Evolutionary conservation across 2,113 vertebrate species (phyloP).

Genomic region (Scomber colias): DNA sequence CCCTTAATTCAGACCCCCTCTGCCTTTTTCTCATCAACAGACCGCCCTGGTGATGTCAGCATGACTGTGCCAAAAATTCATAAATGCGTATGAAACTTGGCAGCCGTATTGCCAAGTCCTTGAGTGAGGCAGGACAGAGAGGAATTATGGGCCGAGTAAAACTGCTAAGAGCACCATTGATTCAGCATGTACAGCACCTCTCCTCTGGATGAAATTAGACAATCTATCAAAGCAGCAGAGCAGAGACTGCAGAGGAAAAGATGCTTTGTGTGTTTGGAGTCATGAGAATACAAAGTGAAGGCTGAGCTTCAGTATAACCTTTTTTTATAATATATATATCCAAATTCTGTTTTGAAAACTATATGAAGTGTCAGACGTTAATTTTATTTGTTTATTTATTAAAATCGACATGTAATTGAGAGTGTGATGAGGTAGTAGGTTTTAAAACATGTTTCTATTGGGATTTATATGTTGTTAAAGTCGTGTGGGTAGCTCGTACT

Average conservation of each 20-base stretch:
- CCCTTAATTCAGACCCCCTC: neutral
- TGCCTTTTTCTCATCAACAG: conserved; percentile 23
- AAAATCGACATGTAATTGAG: neutral
- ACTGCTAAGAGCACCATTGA: conserved; percentile 71
- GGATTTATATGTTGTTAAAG: neutral
- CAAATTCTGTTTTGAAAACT: neutral
- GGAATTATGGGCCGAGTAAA: conserved; percentile 66
- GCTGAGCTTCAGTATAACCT: neutral
- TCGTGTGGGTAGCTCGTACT: conserved; percentile 11
- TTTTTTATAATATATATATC: neutral
- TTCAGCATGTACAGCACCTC: conserved; percentile 57
- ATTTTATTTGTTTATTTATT: neutral
- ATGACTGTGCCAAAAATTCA: conserved; percentile 48
- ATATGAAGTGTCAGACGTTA: too few relatives aligned
- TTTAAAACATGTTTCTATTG: conserved; percentile 2
- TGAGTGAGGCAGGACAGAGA: conserved; percentile 22
- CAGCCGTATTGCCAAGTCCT: conserved; percentile 31
- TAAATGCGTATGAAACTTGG: conserved; percentile 62
- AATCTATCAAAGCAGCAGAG: conserved; percentile 51
- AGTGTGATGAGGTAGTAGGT: neutral
- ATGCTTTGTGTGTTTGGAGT: conserved; percentile 47
- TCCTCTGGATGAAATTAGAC: conserved; percentile 58
- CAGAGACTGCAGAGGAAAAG: conserved; percentile 22
- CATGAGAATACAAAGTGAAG: conserved; percentile 4
- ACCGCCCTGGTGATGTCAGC: conserved; percentile 57